Evolutionary conservation across 2,797 vertebrate species (phyloP).

Genomic region (Manis crassicaudata): DNA sequence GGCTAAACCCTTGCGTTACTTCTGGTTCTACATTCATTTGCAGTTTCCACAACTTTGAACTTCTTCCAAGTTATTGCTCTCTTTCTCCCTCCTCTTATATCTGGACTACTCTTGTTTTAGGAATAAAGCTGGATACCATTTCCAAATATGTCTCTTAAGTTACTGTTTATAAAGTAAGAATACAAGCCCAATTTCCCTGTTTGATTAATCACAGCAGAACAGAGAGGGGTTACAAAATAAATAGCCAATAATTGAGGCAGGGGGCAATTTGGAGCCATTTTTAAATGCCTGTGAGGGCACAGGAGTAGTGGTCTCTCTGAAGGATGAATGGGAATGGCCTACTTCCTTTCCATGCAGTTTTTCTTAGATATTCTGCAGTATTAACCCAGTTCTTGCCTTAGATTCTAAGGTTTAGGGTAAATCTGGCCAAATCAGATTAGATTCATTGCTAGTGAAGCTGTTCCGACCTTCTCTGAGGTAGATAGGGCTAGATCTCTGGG

Average conservation of each 20-base stretch:
- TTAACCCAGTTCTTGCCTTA: neutral
- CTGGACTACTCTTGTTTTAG: neutral
- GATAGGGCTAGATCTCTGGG: neutral
- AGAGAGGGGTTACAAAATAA: neutral
- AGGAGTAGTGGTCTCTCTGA: no score
- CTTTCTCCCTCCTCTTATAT: neutral
- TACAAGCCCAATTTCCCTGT: neutral
- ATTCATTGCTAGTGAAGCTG: neutral
- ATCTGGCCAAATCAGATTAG: neutral
- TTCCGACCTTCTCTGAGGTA: neutral
- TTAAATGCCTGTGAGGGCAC: neutral
- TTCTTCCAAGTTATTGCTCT: slow-evolving; percentile 17
- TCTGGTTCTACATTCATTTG: neutral
- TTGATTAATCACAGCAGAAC: neutral
- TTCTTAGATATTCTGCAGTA: neutral
- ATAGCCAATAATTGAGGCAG: neutral
- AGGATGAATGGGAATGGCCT: neutral
- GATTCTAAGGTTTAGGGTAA: neutral
- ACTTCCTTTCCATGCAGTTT: neutral
- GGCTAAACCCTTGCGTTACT: neutral
- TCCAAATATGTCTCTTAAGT: slow-evolving; percentile 45
- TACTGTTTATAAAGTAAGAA: slow-evolving; percentile 21
- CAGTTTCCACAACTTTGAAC: slow-evolving; percentile 15
- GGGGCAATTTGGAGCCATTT: neutral
- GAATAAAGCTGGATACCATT: neutral